A percentile compares a stretch with the other conserved stretches of the same genome.
Conservation (phyloP, 2,113 vertebrate genomes). For the Neodontobutis hainanensis region DNA sequence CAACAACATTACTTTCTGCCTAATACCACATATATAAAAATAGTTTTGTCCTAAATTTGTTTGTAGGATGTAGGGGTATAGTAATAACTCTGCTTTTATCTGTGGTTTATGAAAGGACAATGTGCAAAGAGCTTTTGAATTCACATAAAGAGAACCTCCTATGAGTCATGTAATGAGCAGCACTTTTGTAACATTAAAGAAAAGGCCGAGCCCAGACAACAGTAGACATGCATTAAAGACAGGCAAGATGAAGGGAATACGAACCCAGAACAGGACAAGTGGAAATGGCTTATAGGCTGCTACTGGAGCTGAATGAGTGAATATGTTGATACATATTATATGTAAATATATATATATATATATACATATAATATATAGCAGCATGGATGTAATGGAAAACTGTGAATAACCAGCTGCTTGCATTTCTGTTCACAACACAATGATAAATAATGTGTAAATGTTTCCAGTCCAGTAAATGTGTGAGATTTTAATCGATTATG, state of each 20-base stretch:
- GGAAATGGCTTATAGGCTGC: constrained; percentile 14
- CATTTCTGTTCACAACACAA: constrained; percentile 13
- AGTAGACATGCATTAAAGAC: constrained; percentile 9
- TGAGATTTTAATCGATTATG: constrained; percentile 13
- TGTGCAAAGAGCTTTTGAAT: constrained; percentile 20
- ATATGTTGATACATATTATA: constrained; percentile 40
- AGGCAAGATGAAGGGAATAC: neutral
- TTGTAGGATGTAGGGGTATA: too few relatives aligned
- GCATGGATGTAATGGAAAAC: constrained; percentile 28
- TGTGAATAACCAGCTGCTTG: constrained; percentile 4
- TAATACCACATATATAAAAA: too few relatives aligned
- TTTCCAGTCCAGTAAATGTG: constrained; percentile 28
- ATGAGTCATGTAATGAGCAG: constrained; percentile 38
- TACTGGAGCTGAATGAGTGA: constrained; percentile 20
- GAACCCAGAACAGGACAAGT: constrained; percentile 6
- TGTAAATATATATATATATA: constrained; percentile 5
- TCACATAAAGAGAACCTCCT: constrained; percentile 30
- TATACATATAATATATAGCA: constrained; percentile 17
- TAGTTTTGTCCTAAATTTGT: too few relatives aligned
- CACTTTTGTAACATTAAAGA: constrained; percentile 32
- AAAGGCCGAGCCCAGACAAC: constrained; percentile 28
- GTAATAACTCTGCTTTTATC: neutral
- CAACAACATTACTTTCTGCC: too few relatives aligned
- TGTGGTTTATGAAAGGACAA: neutral
- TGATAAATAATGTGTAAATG: constrained; percentile 18